These are phyloP conservation scores for Cnemophilus loriae DNA, from an alignment of 2,113 vertebrate genomes.

Conservation along the genomic window DNA sequence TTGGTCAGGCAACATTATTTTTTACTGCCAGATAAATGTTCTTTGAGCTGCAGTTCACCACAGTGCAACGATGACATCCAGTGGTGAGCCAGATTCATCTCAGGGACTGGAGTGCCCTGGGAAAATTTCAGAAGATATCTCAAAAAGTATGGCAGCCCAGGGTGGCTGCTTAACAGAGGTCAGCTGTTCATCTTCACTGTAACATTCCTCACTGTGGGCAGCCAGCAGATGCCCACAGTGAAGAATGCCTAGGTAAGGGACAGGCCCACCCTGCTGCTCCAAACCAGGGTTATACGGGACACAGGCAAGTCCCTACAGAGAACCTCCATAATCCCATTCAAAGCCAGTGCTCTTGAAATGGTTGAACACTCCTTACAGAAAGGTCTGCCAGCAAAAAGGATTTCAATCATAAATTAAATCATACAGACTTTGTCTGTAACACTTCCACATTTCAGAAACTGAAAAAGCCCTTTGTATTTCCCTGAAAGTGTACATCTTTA, in stretches of 20 bases:
- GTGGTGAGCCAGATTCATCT: conserved; percentile 53
- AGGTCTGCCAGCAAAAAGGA: neutral
- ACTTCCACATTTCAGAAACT: neutral
- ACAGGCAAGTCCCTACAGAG: neutral
- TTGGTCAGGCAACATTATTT: neutral
- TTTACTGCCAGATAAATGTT: neutral
- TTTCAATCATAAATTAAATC: neutral
- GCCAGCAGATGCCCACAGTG: neutral
- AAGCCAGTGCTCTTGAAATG: neutral
- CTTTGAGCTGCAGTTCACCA: neutral
- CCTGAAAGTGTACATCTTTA: neutral
- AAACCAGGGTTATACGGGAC: neutral
- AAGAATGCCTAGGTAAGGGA: fast-evolving
- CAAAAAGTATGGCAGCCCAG: neutral
- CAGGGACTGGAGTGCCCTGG: neutral
- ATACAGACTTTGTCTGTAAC: neutral
- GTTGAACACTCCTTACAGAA: neutral
- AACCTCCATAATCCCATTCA: neutral
- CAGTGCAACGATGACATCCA: conserved; percentile 63
- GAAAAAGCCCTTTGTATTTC: neutral
- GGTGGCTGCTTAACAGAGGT: neutral
- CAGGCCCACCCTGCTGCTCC: neutral
- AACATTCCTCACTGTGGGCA: no score
- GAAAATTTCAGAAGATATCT: neutral
- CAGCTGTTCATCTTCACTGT: no score